Conservation (phyloP, 2,888 invertebrate genomes). For the Drosophila colorata region DNA sequence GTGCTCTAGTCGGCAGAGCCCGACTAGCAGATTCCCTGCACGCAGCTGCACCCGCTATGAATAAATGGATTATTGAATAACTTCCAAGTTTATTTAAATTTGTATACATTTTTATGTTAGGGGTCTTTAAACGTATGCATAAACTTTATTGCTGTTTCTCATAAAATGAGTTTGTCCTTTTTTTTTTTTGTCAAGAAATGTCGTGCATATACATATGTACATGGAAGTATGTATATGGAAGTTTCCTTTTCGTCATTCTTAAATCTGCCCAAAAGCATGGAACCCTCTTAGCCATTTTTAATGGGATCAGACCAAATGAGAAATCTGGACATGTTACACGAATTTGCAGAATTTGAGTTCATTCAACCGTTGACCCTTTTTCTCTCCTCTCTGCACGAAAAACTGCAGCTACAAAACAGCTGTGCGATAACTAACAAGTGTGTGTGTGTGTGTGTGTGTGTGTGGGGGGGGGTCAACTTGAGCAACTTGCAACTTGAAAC, state of each 20-base stretch:
- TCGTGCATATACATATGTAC: too few relatives aligned
- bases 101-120: too few relatives aligned
- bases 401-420: constrained; percentile 59
- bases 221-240: too few relatives aligned
- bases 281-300: background rate
- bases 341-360: constrained; percentile 72
- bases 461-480: background rate
- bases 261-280: too few relatives aligned
- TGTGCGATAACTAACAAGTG: constrained; percentile 43
- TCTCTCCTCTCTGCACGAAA: constrained; percentile 28
- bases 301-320: constrained; percentile 6
- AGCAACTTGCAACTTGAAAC: constrained; percentile 46
- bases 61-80: too few relatives aligned
- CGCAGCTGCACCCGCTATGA: background rate
- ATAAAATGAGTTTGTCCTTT: too few relatives aligned
- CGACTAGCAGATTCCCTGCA: background rate
- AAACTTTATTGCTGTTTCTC: too few relatives aligned
- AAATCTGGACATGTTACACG: constrained; percentile 46
- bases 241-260: too few relatives aligned
- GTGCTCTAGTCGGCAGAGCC: constrained; percentile 1
- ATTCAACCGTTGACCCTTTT: constrained; percentile 83
- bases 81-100: too few relatives aligned
- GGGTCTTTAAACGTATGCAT: too few relatives aligned
- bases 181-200: too few relatives aligned
- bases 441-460: too few relatives aligned